Evolutionary conservation across 2,888 invertebrate genomes (phyloP), one percentile per base, ranked within the genome.

Genomic region (Hololepta plana): DNA sequence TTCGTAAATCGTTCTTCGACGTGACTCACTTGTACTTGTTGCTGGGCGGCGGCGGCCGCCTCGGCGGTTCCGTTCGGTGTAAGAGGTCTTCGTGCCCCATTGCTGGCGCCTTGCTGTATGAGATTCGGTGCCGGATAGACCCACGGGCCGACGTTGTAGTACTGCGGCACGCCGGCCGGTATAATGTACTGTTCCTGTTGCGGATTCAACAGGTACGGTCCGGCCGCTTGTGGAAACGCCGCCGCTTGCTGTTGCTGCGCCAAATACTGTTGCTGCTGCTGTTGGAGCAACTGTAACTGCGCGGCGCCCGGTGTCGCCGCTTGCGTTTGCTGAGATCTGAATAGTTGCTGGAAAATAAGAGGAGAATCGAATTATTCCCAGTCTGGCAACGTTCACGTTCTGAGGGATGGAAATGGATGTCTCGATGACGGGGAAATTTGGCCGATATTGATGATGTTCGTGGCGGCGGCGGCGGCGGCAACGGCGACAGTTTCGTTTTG

Each of bases 71-170:
- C 64, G 11, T 72, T 71, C 31, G 82, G 81, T 35, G 81, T 80
- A 40, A 81, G 67, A 36, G 81, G 82, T 49, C 82, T 64, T 35
- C 81, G 63, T 42, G 74, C 74, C 41, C 62, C 56, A 48, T 60
- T 51, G 47, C 66, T 60, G 40, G 67, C 61, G 36, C 63, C 62
- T 43, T 72, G 73, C 40, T 74, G 75, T 45, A 75, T 65, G 41
- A 74, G 60, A 48, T 74, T 72, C 8, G 37, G 39, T 4, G 35
- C 34, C 4, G 88, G 87, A 59, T 91, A 91, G 46, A 91, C 82
- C 87, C 91, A 91, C 15, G 88, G 88, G 25, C 75, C 76, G 38
- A 88, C 80, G 30, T 84, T 81, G 56, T 91, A 91, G 62, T 93
- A 91, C 46, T 87, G 90, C 27, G 87, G 87, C 44, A 88, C 67